Base-by-base conservation (phyloP, 2,113 vertebrate genomes). In the Entomyzon cyanotis region DNA sequence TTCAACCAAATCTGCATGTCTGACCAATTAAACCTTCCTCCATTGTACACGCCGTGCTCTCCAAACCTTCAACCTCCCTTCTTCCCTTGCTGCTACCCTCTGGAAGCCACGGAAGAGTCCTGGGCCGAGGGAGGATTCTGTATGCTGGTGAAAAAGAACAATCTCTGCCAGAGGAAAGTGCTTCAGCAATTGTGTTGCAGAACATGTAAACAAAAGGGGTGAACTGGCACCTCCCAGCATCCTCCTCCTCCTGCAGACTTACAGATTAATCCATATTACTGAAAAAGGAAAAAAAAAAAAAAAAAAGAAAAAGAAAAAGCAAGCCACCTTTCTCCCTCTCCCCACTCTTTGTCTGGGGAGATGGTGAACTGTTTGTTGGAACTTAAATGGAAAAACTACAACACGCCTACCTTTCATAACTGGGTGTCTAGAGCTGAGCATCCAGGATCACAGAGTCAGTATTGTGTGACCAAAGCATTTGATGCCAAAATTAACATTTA, bases 141-240 rank as follows among this genome's bases (percentile, higher is more conserved):
- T 98, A 99, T 99, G 98, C 98, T 99, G 95, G 99, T 99, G 98
- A 99, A 99, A 99, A 99, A 99, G 99, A 99, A 99, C 98, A 99
- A 99, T 98, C 99, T 99, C 93, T 99, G 99, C 97, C 99, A 99
- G 97, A 98, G 99, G 97, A 99, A 99, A 98, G 99, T 99, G 96
- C 99, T 99, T 97, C 99, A 99, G 98, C 99, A 99, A 96, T 98
- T 99, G 95, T 99, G 99, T 98, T 99, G 99, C 98, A 99, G 99
- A 99, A 99, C 99, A 89, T 99, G 99, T 98, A 99, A 99, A 91
- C 98, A 99, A 97, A 99, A 99, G 98, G 99, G 99, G 97, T 99
- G 98, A 99, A 97, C 94, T 97, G 98, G 97, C 96, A 80, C 97
- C 94, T 94, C 95, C 93, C 97, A 95, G 95, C 73, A 52, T 96